Conservation (phyloP, 1,140 invertebrate genomes). For the Branchinecta lynchi region DNA sequence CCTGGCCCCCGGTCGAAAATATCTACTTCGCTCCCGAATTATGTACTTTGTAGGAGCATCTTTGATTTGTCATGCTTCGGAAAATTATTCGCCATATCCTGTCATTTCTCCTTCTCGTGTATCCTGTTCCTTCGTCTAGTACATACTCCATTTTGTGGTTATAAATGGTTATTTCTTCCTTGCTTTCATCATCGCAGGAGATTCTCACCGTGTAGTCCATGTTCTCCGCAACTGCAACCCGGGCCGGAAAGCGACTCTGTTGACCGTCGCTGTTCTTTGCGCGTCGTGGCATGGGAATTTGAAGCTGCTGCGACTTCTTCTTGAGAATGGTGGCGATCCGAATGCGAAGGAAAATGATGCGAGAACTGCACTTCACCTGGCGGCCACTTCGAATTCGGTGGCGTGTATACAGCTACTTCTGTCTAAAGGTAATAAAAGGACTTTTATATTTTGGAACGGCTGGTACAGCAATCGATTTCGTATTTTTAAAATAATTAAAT, state of each 20-base stretch:
- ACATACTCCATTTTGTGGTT: too few species aligned
- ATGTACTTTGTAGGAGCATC: too few species aligned
- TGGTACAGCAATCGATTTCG: too few species aligned
- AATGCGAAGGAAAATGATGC: slow-evolving; percentile 59
- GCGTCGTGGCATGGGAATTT: background rate
- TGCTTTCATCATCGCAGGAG: background rate
- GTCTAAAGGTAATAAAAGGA: background rate
- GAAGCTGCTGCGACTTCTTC: slow-evolving; percentile 32
- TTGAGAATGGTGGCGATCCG: slow-evolving; percentile 41
- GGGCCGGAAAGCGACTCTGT: background rate
- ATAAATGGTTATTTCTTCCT: too few species aligned
- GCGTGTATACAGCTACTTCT: background rate
- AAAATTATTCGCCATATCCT: too few species aligned
- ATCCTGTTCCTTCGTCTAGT: too few species aligned
- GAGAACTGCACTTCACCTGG: slow-evolving; percentile 48
- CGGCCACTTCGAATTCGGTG: background rate
- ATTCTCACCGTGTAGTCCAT: background rate
- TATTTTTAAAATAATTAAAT: too few species aligned
- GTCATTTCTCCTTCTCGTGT: too few species aligned
- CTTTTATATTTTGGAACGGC: too few species aligned
- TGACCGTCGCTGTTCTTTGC: background rate
- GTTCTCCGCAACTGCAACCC: background rate
- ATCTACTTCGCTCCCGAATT: too few species aligned
- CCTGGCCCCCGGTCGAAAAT: too few species aligned
- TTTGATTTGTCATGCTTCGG: too few species aligned